Evolutionary conservation across 2,113 vertebrate genomes (phyloP).

Genomic region (Bubo blakistoni): DNA sequence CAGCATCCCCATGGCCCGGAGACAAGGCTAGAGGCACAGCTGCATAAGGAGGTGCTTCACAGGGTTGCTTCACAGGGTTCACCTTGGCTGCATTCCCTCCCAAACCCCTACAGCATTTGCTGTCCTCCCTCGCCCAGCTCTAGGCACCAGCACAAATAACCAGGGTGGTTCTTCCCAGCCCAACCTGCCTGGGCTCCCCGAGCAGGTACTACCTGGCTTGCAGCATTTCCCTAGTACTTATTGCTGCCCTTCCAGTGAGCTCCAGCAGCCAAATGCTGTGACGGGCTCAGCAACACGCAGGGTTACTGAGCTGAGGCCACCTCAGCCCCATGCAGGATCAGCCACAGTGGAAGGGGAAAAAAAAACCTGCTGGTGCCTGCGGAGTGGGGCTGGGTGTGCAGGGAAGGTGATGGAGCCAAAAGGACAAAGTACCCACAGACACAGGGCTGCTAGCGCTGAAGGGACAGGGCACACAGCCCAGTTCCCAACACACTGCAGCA

Average conservation of each 20-base stretch:
- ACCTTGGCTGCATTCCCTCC: not conserved
- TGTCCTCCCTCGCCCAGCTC: not conserved
- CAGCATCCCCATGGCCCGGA: accelerated
- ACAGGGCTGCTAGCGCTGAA: accelerated
- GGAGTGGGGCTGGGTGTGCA: not conserved
- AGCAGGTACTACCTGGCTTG: not conserved
- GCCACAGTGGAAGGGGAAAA: not conserved
- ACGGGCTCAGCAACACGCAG: accelerated
- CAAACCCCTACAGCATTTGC: not conserved
- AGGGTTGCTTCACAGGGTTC: not conserved
- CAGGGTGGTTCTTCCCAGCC: not conserved
- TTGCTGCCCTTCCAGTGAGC: not conserved
- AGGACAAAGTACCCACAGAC: not conserved
- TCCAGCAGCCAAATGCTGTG: not conserved
- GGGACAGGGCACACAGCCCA: not conserved
- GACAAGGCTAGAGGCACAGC: not conserved
- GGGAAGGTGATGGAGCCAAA: not conserved
- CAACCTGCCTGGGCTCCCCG: not conserved
- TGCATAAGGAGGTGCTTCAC: not conserved
- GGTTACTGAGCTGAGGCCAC: not conserved
- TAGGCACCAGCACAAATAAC: not conserved
- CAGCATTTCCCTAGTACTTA: not conserved
- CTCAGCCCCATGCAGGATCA: not conserved
- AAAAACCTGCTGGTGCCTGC: not conserved
- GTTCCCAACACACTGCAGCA: not conserved